Evolutionary conservation across 2,113 vertebrate genomes (phyloP), one percentile per base, ranked within the genome.

Genomic region (Noctilio leporinus): DNA sequence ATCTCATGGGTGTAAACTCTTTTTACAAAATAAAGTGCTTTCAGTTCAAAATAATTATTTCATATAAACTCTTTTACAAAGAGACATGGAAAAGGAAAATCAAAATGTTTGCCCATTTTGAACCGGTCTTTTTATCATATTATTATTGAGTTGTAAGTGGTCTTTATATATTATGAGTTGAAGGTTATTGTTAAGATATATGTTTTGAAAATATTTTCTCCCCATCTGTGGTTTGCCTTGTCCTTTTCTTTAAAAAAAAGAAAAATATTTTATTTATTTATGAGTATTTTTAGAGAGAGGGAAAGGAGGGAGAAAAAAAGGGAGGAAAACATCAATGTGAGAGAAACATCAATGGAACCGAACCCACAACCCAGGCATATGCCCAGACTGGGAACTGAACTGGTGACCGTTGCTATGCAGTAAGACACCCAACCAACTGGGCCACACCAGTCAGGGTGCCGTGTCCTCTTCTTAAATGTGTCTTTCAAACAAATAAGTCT

Each of bases 1-100:
- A 67, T 82, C 45, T 93, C 82, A 88, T 7, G 8, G 30, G 22
- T 88, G 2, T 92, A 91, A 76, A 90, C 15, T 47, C 9, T 45
- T 43, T 67, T 72, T 45, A 69, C 3, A 89, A 92, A 89, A 73
- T 81, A 89, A 67, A 84, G 49, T 69, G 10, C 19, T 64, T 96
- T 69, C 5, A 81, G 55, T 57, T 96, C 86, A 93, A 95, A 93
- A 77, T 70, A 81, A 57, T 26, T 86, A 22, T 84, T 57, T 38
- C 8, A 43, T 7, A 69, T 28, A 84, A 81, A 5, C 16, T 33
- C 30, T 65, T 83, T 55, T 75, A 78, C 64, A 80, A 75, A 65
- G n/a, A 89, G 35, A 51, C 1, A 28, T 4, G 35, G 28, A 92
- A 15, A 73, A 92, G 84, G n/a, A 83, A 82, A 81, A 55, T 78